phyloP scores from a whole-genome alignment of 2,888 invertebrate genomes.

The Maniola hyperantus region DNA sequence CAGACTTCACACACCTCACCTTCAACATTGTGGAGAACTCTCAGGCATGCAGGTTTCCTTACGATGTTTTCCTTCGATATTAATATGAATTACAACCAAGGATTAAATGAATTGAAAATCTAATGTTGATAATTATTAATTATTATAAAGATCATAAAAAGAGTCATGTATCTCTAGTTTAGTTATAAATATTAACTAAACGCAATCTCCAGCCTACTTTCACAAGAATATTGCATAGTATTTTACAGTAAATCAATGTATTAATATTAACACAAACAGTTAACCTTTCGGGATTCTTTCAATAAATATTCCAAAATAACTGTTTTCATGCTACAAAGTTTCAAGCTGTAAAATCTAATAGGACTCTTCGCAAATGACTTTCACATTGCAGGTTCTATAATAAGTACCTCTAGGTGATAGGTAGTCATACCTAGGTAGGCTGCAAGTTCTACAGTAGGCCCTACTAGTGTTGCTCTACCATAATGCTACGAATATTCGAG shows the following conservation, averaged over 20 bases:
- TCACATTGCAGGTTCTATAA: conserved; percentile 11
- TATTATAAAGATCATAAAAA: background rate
- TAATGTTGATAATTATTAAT: background rate
- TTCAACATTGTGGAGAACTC: too few species aligned
- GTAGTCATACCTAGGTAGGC: too few species aligned
- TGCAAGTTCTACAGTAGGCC: too few species aligned
- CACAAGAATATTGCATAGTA: background rate
- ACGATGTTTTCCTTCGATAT: too few species aligned
- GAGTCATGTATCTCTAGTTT: background rate
- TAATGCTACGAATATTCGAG: background rate
- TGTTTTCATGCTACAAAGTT: conserved; percentile 7
- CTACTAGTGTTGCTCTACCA: background rate
- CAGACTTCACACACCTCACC: too few species aligned
- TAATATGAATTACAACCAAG: too few species aligned
- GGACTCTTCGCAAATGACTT: conserved; percentile 21
- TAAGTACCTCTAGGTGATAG: too few species aligned
- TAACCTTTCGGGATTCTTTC: conserved; percentile 4
- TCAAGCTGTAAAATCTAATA: conserved; percentile 26
- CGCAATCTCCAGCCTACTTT: conserved; percentile 9
- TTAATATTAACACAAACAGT: background rate
- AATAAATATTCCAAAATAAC: conserved; percentile 11
- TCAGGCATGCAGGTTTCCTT: too few species aligned
- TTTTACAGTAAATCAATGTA: background rate
- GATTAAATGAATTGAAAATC: background rate
- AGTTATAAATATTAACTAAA: conserved; percentile 11